phyloP scores from a whole-genome alignment of 2,888 invertebrate species.

The Panzeria rudis region DNA sequence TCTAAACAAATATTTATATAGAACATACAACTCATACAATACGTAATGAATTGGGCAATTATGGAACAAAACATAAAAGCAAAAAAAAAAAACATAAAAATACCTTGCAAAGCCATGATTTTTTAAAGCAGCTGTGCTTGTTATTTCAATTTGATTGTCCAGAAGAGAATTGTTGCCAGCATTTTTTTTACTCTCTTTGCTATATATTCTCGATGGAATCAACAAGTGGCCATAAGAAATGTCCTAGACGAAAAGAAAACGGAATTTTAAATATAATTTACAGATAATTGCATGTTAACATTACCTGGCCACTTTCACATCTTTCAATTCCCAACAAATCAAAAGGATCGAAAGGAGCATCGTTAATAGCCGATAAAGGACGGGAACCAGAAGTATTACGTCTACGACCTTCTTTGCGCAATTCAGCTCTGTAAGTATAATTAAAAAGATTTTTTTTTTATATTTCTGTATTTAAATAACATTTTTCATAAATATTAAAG shows the following conservation, averaged over 20 bases:
- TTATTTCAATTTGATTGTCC: slow-evolving; percentile 83
- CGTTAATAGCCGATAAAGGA: slow-evolving; percentile 92
- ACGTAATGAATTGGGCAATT: no score
- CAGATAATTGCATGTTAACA: background rate
- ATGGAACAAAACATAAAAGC: background rate
- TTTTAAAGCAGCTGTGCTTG: slow-evolving; percentile 84
- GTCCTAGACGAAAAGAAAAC: slow-evolving; percentile 85
- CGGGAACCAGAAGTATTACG: slow-evolving; percentile 92
- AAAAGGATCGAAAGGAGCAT: slow-evolving; percentile 92
- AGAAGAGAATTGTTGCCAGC: slow-evolving; percentile 76
- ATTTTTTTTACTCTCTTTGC: slow-evolving; percentile 83
- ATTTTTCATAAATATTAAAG: slow-evolving; percentile 58
- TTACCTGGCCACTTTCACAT: slow-evolving; percentile 93
- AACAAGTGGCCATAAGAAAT: slow-evolving; percentile 94
- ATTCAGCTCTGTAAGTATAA: slow-evolving; percentile 85
- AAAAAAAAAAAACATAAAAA: slow-evolving; percentile 52
- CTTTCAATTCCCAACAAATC: slow-evolving; percentile 92
- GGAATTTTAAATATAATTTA: background rate
- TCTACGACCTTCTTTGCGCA: slow-evolving; percentile 90
- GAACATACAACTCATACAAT: background rate
- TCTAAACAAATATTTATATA: background rate
- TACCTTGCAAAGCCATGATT: slow-evolving; percentile 86
- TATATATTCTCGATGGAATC: slow-evolving; percentile 88
- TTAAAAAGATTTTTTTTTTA: no score
- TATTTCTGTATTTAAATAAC: background rate